phyloP scores from a whole-genome alignment of 2,797 vertebrate genomes.

The Austrolebias charrua region DNA sequence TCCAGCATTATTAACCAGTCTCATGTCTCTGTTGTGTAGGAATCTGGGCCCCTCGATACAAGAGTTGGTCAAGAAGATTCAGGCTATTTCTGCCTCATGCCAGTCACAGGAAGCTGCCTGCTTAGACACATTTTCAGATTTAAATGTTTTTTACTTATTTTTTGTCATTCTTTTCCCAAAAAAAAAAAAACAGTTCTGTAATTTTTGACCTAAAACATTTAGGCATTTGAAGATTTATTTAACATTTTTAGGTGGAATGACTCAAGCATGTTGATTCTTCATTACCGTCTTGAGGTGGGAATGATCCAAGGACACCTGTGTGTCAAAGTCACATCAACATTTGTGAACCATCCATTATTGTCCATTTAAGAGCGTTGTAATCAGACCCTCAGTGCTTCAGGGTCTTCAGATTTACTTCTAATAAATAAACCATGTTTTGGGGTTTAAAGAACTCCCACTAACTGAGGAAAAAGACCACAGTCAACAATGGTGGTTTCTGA shows the following conservation, averaged over 20 bases:
- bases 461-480: not conserved
- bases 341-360: no score
- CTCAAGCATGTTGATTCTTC: no score
- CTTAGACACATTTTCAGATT: no score
- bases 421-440: not conserved
- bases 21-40: constrained; percentile 32
- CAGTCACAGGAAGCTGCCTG: not conserved
- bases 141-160: no score
- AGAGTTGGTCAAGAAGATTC: constrained; percentile 11
- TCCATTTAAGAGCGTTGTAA: not conserved
- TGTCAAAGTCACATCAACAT: no score
- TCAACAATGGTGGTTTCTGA: not conserved
- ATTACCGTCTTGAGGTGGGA: no score
- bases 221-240: no score
- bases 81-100: not conserved
- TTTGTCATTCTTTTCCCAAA: no score
- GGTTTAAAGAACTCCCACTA: not conserved
- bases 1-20: constrained; percentile 35
- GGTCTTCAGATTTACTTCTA: not conserved
- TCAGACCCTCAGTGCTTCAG: not conserved
- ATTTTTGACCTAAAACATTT: no score
- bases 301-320: no score
- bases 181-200: no score
- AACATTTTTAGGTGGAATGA: no score
- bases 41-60: constrained; percentile 40